Evolutionary conservation across 2,888 invertebrate species (phyloP).

Genomic region (Ceraclea dissimilis): DNA sequence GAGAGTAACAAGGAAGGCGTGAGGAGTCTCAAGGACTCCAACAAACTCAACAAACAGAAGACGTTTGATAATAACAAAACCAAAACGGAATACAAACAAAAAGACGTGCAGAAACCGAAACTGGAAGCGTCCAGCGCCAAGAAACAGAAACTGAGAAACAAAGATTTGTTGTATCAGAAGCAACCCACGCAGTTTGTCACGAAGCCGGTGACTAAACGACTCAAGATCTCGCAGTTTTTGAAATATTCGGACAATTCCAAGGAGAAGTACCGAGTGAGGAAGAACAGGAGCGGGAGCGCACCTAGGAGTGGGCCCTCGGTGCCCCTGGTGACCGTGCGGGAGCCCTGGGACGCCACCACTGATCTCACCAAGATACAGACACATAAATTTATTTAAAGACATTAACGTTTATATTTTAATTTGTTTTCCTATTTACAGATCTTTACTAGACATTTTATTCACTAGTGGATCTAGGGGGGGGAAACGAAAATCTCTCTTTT

Average conservation of each 20-base stretch:
- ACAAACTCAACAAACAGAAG: slow-evolving; percentile 13
- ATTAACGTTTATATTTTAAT: neutral
- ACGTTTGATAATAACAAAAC: slow-evolving; percentile 5
- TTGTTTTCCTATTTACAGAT: neutral
- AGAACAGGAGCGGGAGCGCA: slow-evolving; percentile 16
- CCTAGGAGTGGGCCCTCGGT: slow-evolving; percentile 35
- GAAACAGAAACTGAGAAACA: slow-evolving; percentile 6
- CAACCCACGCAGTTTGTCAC: slow-evolving; percentile 17
- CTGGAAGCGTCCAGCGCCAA: slow-evolving; percentile 5
- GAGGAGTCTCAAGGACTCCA: slow-evolving; percentile 21
- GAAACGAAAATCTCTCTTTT: too few relatives aligned
- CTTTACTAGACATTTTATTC: neutral
- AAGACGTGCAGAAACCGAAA: slow-evolving; percentile 12
- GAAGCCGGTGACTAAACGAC: slow-evolving; percentile 20
- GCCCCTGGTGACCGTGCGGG: slow-evolving; percentile 29
- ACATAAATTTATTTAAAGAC: neutral
- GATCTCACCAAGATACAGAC: neutral
- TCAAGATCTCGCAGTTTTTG: slow-evolving; percentile 23
- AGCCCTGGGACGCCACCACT: slow-evolving; percentile 22
- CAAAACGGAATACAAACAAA: slow-evolving; percentile 12
- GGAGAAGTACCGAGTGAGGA: slow-evolving; percentile 31
- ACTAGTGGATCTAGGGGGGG: neutral
- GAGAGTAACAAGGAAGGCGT: slow-evolving; percentile 10
- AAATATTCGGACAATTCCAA: slow-evolving; percentile 23
- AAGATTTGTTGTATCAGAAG: slow-evolving; percentile 21